Evolutionary conservation across 2,113 vertebrate species (phyloP).

Genomic region (Rhinolophus sinicus): DNA sequence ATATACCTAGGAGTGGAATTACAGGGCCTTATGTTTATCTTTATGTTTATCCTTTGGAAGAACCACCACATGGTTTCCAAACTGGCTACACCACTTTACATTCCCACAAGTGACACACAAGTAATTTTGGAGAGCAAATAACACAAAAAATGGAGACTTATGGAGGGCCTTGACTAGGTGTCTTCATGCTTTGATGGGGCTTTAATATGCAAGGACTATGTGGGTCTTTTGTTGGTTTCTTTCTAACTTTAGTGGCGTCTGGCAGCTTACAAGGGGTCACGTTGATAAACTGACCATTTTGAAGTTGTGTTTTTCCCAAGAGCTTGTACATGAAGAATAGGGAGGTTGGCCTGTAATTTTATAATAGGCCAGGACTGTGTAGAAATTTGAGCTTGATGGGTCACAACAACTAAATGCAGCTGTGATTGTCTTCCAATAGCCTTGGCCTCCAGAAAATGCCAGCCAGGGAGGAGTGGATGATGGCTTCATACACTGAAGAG

Average conservation of each 20-base stretch:
- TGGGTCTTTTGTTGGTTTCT: neutral
- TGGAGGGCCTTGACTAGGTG: neutral
- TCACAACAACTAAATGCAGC: neutral
- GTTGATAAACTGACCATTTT: neutral
- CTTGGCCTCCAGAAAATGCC: neutral
- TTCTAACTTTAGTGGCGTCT: neutral
- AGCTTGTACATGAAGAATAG: neutral
- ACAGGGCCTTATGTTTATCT: neutral
- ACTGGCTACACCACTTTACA: neutral
- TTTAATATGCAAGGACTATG: neutral
- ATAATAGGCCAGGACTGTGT: neutral
- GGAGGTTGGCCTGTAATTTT: neutral
- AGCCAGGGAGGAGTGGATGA: neutral
- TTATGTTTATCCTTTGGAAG: neutral
- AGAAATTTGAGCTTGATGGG: constrained; percentile 3
- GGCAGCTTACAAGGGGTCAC: neutral
- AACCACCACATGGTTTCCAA: neutral
- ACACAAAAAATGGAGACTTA: neutral
- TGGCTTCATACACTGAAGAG: neutral
- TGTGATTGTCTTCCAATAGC: neutral
- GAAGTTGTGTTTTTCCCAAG: neutral
- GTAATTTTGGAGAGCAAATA: neutral
- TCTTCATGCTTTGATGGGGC: neutral
- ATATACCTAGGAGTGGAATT: neutral
- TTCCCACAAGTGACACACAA: neutral